phyloP scores from a whole-genome alignment of 2,888 invertebrate species.

The Dusona sp. region DNA sequence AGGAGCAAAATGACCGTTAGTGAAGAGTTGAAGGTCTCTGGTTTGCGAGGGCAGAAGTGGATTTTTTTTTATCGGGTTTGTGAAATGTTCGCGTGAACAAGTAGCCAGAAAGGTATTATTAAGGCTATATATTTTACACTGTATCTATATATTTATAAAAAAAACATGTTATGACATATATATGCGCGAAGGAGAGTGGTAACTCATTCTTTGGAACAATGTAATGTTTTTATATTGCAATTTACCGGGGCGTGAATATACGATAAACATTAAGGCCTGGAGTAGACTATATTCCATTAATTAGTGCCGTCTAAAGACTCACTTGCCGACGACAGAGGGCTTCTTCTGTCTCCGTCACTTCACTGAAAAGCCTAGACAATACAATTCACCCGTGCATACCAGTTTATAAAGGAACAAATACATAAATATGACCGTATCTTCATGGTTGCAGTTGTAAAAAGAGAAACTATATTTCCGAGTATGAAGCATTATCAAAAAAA shows the following conservation, averaged over 20 bases:
- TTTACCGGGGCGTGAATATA: slow-evolving; percentile 1
- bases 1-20: slow-evolving; percentile 68
- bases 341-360: slow-evolving; percentile 52
- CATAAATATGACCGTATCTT: neutral
- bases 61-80: slow-evolving; percentile 49
- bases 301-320: slow-evolving; percentile 50
- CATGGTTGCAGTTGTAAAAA: neutral
- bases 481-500: neutral
- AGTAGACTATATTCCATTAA: slow-evolving; percentile 44
- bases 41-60: slow-evolving; percentile 59
- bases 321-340: slow-evolving; percentile 22
- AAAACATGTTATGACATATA: slow-evolving; percentile 1
- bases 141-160: slow-evolving; percentile 10
- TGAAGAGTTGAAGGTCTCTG: slow-evolving; percentile 65
- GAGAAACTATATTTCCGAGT: neutral
- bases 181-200: neutral
- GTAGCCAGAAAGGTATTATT: slow-evolving; percentile 71
- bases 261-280: slow-evolving; percentile 5
- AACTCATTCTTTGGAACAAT: slow-evolving; percentile 30
- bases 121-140: slow-evolving; percentile 44
- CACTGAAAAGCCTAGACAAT: slow-evolving; percentile 4
- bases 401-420: too few relatives aligned
- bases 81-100: slow-evolving; percentile 69
- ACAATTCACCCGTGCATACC: neutral
- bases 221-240: slow-evolving; percentile 1